A percentile compares a stretch with the other conserved stretches of the same genome.
These are phyloP conservation scores for Agapornis canus DNA, from an alignment of 2,797 vertebrate genomes.

Conservation along the genomic window DNA sequence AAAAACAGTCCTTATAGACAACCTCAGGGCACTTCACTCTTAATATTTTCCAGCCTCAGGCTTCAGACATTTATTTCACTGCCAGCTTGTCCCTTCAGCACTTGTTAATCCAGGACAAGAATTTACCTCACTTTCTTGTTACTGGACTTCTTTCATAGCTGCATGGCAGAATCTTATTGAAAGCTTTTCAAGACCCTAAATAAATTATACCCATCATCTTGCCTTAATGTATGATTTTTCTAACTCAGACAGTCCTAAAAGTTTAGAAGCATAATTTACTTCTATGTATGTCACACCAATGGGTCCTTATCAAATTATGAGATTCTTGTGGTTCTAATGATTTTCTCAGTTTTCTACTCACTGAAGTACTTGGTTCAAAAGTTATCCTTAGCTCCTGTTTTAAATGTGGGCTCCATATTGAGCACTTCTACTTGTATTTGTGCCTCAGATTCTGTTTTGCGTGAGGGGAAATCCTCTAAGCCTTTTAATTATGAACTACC, in stretches of 20 bases:
- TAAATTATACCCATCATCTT: constrained; percentile 53
- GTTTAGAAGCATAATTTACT: background rate
- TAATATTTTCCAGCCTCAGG: background rate
- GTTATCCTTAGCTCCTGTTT: background rate
- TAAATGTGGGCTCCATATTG: background rate
- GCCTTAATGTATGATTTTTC: background rate
- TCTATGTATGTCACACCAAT: background rate
- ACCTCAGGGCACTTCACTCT: background rate
- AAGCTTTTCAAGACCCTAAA: constrained; percentile 57
- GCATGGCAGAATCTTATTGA: background rate
- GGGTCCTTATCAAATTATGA: background rate
- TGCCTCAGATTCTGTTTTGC: background rate
- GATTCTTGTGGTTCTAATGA: background rate
- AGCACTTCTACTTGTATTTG: background rate
- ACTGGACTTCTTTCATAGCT: background rate
- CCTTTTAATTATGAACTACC: background rate
- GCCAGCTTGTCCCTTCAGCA: constrained; percentile 35
- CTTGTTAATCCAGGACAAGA: constrained; percentile 46
- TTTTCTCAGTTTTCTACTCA: background rate
- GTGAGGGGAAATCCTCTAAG: background rate
- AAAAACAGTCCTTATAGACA: background rate
- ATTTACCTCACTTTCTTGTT: constrained; percentile 30
- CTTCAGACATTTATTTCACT: constrained; percentile 37
- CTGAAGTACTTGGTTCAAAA: background rate
- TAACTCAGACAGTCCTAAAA: background rate